Conservation (phyloP, 2,888 invertebrate species). For the Myopa testacea region DNA sequence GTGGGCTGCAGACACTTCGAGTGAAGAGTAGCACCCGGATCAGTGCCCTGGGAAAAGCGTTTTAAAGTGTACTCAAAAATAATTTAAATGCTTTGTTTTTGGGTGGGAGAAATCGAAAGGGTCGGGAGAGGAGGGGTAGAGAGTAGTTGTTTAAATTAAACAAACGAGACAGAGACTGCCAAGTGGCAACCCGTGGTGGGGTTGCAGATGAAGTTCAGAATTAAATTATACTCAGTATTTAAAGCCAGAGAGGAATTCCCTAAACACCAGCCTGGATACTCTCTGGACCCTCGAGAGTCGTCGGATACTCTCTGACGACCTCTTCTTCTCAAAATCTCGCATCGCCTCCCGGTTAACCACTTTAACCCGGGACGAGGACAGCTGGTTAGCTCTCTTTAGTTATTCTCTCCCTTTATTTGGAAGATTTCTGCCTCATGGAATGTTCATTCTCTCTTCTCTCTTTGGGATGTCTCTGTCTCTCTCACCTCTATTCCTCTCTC, state of each 20-base stretch:
- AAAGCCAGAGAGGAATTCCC: neutral
- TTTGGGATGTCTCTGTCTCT: no score
- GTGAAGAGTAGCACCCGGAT: no score
- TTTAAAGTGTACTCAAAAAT: neutral
- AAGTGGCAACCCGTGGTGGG: neutral
- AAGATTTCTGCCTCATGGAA: no score
- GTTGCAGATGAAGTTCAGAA: neutral
- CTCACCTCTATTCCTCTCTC: no score
- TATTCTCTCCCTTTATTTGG: no score
- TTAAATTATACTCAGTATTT: neutral
- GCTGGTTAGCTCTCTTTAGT: no score
- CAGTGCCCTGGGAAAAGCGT: neutral
- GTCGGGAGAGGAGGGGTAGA: neutral
- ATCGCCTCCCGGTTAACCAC: neutral
- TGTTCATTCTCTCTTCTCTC: no score
- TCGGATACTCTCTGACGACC: neutral
- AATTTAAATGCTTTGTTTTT: neutral
- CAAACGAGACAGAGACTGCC: neutral
- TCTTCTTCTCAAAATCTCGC: neutral
- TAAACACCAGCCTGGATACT: neutral
- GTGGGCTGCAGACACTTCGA: no score
- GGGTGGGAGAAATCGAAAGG: neutral
- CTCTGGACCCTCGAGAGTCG: no score
- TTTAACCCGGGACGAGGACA: neutral
- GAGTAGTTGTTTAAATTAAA: neutral